These are phyloP conservation scores for Hetaerina americana DNA, from an alignment of 1,140 invertebrate genomes.

Conservation along the genomic window DNA sequence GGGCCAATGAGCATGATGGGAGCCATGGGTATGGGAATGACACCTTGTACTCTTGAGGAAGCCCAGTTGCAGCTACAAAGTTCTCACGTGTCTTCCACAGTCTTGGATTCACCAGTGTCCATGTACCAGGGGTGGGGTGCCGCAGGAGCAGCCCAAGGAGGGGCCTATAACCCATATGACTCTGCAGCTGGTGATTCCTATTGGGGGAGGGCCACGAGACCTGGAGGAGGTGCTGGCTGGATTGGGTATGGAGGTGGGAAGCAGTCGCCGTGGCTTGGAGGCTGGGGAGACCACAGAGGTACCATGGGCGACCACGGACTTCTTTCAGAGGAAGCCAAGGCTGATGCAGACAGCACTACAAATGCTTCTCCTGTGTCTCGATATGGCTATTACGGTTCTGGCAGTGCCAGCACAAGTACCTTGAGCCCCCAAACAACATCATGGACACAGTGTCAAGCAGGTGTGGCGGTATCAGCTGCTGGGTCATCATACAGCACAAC, in stretches of 20 bases:
- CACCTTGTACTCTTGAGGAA: constrained; percentile 37
- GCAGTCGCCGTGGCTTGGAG: background rate
- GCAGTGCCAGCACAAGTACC: background rate
- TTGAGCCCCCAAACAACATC: background rate
- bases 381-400: background rate
- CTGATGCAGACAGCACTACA: constrained; percentile 51
- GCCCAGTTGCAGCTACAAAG: constrained; percentile 63
- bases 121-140: constrained; percentile 37
- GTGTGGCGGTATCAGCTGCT: background rate
- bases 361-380: constrained; percentile 2
- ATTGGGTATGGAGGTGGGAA: background rate
- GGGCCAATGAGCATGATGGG: background rate
- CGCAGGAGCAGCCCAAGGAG: constrained; percentile 17
- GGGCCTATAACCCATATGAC: background rate
- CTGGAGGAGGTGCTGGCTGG: background rate
- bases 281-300: background rate
- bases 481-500: background rate
- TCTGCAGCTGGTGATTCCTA: background rate
- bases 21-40: background rate
- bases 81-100: constrained; percentile 67
- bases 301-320: background rate
- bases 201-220: background rate
- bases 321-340: constrained; percentile 26
- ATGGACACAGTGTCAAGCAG: background rate
- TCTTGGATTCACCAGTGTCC: constrained; percentile 53